phyloP scores from a whole-genome alignment of 2,113 vertebrate species.

The Sturnira hondurensis region DNA sequence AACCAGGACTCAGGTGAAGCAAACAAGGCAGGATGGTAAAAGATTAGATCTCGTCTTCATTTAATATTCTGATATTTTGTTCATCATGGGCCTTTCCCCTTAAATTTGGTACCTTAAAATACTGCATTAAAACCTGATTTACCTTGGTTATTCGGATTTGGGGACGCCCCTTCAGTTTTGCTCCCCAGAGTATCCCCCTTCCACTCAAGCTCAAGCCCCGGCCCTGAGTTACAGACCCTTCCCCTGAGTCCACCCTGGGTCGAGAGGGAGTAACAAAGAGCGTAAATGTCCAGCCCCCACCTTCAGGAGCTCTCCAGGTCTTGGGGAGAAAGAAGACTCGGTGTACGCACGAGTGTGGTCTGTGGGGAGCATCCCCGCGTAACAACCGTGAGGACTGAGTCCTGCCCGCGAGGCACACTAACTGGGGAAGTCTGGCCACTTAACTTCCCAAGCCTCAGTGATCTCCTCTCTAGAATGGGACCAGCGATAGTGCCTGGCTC shows the following conservation, averaged over 20 bases:
- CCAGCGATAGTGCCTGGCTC: accelerated
- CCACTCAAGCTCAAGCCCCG: not conserved
- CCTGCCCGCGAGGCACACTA: not conserved
- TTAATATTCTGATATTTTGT: not conserved
- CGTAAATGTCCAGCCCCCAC: accelerated
- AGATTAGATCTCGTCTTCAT: too few relatives aligned
- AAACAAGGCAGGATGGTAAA: accelerated
- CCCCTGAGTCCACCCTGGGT: not conserved
- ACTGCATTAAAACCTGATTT: not conserved
- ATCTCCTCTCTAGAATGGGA: not conserved
- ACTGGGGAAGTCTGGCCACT: accelerated
- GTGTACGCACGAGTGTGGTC: accelerated
- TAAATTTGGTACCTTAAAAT: not conserved
- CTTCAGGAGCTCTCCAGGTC: not conserved
- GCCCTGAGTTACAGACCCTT: not conserved
- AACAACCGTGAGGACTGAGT: too few relatives aligned
- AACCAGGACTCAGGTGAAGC: not conserved
- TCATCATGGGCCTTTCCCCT: not conserved
- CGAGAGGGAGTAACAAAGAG: not conserved
- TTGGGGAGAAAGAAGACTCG: not conserved
- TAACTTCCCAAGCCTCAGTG: not conserved
- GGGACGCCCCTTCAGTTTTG: not conserved
- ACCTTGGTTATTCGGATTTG: too few relatives aligned
- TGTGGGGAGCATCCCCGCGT: not conserved
- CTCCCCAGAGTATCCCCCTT: accelerated